Percentiles rank a stretch among this genome's conserved stretches.
Evolutionary conservation across 2,888 invertebrate genomes (phyloP).

Genomic region (Piscicola geometra): DNA sequence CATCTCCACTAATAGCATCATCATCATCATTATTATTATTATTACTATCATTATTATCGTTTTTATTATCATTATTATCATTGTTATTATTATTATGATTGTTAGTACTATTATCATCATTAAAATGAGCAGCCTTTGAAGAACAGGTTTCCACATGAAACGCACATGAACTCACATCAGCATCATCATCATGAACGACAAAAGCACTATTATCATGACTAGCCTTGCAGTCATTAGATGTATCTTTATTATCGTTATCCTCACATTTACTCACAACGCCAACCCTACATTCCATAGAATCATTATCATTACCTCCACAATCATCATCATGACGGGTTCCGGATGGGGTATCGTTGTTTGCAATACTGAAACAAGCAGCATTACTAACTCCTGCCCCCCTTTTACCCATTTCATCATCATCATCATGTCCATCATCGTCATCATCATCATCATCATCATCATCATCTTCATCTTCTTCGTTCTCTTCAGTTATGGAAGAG

Average conservation of each 20-base stretch:
- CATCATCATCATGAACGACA: too few species aligned
- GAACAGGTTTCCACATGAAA: too few species aligned
- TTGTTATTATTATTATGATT: constrained; percentile 12
- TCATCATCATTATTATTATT: constrained; percentile 12
- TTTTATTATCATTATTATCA: constrained; percentile 17
- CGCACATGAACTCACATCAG: too few species aligned
- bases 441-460: constrained; percentile 15
- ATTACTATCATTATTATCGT: constrained; percentile 10
- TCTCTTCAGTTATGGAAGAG: constrained; percentile 5
- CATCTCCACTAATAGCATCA: background rate
- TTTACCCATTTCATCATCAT: background rate
- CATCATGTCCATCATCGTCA: constrained; percentile 3
- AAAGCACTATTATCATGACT: too few species aligned
- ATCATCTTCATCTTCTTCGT: background rate
- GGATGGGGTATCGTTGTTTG: background rate
- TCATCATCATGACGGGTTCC: background rate
- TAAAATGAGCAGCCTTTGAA: too few species aligned
- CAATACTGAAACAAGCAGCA: background rate
- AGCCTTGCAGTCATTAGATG: too few species aligned
- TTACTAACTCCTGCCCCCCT: background rate
- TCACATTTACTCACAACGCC: background rate
- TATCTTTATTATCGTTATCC: too few species aligned
- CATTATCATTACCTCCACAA: background rate
- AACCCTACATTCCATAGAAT: background rate
- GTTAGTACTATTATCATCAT: too few species aligned